A percentile compares a stretch with the other conserved stretches of the same genome.
Evolutionary conservation across 1,140 invertebrate genomes (phyloP).

Genomic region (Zophobas atratus): DNA sequence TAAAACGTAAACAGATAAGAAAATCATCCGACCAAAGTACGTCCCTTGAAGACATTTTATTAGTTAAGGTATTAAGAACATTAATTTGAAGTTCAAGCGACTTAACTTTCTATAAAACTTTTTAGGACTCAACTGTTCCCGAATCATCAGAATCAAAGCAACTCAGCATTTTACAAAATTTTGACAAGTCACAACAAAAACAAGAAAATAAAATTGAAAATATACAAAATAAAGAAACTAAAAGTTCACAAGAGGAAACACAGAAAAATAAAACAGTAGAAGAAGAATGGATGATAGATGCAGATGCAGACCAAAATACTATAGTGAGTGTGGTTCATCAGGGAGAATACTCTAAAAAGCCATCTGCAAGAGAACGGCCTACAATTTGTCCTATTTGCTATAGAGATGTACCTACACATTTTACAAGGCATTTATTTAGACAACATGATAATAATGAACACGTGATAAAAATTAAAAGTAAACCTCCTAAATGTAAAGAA

Average conservation of each 20-base stretch:
- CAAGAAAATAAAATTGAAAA: not conserved
- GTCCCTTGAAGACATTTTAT: not conserved
- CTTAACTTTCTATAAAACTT: not conserved
- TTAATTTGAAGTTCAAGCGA: not conserved
- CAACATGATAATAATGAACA: not conserved
- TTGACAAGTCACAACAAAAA: not conserved
- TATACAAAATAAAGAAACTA: not conserved
- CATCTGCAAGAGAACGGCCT: constrained; percentile 37
- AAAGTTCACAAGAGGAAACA: not conserved
- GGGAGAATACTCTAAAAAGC: not conserved
- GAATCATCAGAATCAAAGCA: not conserved
- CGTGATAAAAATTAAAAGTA: not conserved
- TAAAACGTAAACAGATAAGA: not conserved
- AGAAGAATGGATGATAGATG: not conserved
- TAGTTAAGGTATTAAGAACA: not conserved
- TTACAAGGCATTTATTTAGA: constrained; percentile 14
- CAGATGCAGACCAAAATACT: not conserved
- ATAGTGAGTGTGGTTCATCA: not conserved
- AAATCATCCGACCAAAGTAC: not conserved
- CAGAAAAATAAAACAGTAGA: not conserved
- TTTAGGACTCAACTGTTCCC: not conserved
- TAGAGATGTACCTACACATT: not conserved
- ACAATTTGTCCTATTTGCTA: constrained; percentile 32
- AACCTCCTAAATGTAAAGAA: constrained; percentile 1
- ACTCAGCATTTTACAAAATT: not conserved